phyloP scores from a whole-genome alignment of 2,113 vertebrate species.

The Hippocampus abdominalis region DNA sequence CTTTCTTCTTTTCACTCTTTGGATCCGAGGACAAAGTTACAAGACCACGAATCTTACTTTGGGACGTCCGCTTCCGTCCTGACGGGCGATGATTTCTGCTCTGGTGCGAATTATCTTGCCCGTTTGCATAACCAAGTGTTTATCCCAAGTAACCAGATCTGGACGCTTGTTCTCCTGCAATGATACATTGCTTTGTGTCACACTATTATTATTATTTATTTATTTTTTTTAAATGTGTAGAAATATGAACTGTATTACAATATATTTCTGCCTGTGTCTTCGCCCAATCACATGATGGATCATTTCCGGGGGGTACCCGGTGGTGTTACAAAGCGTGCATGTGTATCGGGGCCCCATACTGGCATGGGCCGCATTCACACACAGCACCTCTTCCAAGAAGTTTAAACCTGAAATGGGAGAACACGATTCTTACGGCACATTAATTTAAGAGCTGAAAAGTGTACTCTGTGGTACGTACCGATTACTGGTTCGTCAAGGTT shows the following conservation, averaged over 20 bases:
- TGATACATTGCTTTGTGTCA: slow-evolving; percentile 5
- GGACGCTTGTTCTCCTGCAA: slow-evolving; percentile 62
- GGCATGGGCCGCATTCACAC: slow-evolving; percentile 19
- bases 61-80: slow-evolving; percentile 70
- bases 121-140: slow-evolving; percentile 26
- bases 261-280: slow-evolving; percentile 74
- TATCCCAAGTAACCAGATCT: slow-evolving; percentile 72
- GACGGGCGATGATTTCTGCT: slow-evolving; percentile 71
- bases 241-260: slow-evolving; percentile 54
- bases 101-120: slow-evolving; percentile 64
- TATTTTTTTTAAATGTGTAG: too few relatives aligned
- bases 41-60: slow-evolving; percentile 37
- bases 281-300: slow-evolving; percentile 70
- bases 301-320: slow-evolving; percentile 50
- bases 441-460: background rate
- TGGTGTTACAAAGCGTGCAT: slow-evolving; percentile 60
- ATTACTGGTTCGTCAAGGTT: slow-evolving; percentile 74
- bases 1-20: background rate
- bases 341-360: slow-evolving; percentile 48
- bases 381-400: slow-evolving; percentile 51
- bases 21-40: background rate
- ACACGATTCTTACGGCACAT: background rate
- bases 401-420: slow-evolving; percentile 57
- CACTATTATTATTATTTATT: background rate
- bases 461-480: slow-evolving; percentile 47